phyloP scores from a whole-genome alignment of 2,888 invertebrate species.

The Macrophya alboannulata region DNA sequence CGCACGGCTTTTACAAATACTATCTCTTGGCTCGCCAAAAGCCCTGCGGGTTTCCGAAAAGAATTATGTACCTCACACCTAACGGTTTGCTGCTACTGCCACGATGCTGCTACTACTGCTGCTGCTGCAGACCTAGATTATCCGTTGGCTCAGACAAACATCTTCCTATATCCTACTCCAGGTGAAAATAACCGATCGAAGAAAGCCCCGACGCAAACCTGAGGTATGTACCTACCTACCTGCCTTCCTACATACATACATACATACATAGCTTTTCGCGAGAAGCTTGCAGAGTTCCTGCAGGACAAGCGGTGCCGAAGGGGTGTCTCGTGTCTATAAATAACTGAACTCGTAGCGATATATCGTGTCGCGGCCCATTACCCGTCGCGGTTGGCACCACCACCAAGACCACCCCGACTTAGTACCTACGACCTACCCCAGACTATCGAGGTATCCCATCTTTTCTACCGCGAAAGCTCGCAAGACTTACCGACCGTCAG shows the following conservation, averaged over 20 bases:
- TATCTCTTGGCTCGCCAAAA: background rate
- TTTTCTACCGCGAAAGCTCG: constrained; percentile 37
- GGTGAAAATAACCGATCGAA: constrained; percentile 11
- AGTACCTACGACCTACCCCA: constrained; percentile 43
- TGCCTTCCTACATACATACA: background rate
- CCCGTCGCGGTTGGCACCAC: constrained; percentile 55
- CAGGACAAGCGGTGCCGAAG: constrained; percentile 49
- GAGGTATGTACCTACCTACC: background rate
- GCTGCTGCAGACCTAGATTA: constrained; percentile 5
- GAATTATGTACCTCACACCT: constrained; percentile 2
- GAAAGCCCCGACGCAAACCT: background rate
- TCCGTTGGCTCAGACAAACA: constrained; percentile 3
- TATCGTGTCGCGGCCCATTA: constrained; percentile 66
- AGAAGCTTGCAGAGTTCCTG: constrained; percentile 38
- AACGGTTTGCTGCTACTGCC: background rate
- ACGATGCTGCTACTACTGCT: background rate
- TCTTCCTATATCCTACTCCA: background rate
- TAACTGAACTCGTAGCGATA: constrained; percentile 68
- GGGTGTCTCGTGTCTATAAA: constrained; percentile 64
- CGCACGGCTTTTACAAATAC: background rate
- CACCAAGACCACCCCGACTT: constrained; percentile 51
- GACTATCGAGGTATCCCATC: constrained; percentile 51
- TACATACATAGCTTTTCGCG: background rate
- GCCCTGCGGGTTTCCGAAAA: background rate
- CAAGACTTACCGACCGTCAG: constrained; percentile 49